Evolutionary conservation across 2,797 vertebrate species (phyloP), one percentile per base, ranked within the genome.

Genomic region (Apogon talboti): DNA sequence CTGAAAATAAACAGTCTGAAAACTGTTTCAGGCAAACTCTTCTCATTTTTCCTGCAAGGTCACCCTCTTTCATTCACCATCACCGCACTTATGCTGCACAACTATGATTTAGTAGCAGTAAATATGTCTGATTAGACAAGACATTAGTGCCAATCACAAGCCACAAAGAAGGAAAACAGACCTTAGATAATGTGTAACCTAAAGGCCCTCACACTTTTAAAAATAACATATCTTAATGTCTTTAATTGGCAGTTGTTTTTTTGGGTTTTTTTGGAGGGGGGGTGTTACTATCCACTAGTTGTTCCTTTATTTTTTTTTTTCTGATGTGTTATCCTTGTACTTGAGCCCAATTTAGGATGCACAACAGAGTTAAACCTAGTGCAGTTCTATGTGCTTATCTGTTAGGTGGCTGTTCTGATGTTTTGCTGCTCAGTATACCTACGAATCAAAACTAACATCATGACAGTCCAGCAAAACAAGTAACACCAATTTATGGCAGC

Each of bases 11-110:
- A 65, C 18, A 28, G 9, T 50, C 28, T 71, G 13, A 67, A 54
- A 73, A 54, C 37, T 21, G 19, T 21, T 21, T 21, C 19, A 21
- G 60, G 28, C 38, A 72, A 57, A 12, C 8, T 83, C 51, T 72
- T 2, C 51, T 72, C 3, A 72, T 61, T 57, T 52, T 49, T 28
- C 59, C 30, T 56, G 16, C 38, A 24, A 5, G 43, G 37, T 9
- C 41, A 66, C n/a, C 3, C 30, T 66, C 1, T 66, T 66, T n/a
- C 48, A 15, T 54, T 49, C 63, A 66, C 55, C 38, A 2, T 43
- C 14, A 56, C 14, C 24, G 53, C 14, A 41, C 6, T 46, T 58
- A 9, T 21, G 12, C 13, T 41, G 11, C 15, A 47, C 40, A 2
- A n/a, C 7, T 19, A 16, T 46, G 30, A 53, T 41, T 48, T 18